Conservation (phyloP, 2,888 invertebrate species). For the Sinodicranocentrus sp. region DNA sequence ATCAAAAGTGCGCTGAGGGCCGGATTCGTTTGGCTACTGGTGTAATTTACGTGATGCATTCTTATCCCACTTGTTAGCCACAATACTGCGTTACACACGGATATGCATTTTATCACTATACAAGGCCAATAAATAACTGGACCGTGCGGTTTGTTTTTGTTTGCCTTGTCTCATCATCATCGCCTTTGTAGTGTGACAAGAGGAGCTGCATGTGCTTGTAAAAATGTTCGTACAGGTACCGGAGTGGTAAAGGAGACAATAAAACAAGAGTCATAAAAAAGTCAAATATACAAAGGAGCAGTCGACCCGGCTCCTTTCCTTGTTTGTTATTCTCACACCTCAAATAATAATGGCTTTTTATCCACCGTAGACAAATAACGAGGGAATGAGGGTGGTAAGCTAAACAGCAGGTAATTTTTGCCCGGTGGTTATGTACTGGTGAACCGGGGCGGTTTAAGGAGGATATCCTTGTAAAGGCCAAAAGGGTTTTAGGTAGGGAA, state of each 20-base stretch:
- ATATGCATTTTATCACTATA: no score
- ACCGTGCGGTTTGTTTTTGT: conserved; percentile 44
- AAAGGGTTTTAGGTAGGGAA: no score
- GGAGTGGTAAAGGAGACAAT: conserved; percentile 23
- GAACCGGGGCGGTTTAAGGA: background rate
- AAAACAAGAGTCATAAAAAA: conserved; percentile 50
- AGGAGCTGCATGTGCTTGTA: conserved; percentile 25
- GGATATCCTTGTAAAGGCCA: no score
- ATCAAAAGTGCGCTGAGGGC: conserved; percentile 47
- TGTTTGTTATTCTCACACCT: conserved; percentile 35
- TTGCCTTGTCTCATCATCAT: conserved; percentile 24
- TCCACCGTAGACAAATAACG: conserved; percentile 1
- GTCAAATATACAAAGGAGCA: conserved; percentile 36
- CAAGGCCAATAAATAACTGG: conserved; percentile 33
- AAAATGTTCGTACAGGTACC: conserved; percentile 17
- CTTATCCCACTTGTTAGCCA: conserved; percentile 7
- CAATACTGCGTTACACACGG: background rate
- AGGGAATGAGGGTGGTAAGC: background rate
- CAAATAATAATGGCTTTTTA: conserved; percentile 35
- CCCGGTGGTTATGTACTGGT: no score
- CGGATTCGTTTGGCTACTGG: conserved; percentile 32
- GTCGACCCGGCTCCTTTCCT: conserved; percentile 31
- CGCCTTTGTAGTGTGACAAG: conserved; percentile 28
- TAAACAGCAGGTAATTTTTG: background rate
- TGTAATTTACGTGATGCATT: conserved; percentile 43